These are phyloP conservation scores for Caenorhabditis sp. DNA, from an alignment of 2,888 invertebrate species.

Conservation along the genomic window DNA sequence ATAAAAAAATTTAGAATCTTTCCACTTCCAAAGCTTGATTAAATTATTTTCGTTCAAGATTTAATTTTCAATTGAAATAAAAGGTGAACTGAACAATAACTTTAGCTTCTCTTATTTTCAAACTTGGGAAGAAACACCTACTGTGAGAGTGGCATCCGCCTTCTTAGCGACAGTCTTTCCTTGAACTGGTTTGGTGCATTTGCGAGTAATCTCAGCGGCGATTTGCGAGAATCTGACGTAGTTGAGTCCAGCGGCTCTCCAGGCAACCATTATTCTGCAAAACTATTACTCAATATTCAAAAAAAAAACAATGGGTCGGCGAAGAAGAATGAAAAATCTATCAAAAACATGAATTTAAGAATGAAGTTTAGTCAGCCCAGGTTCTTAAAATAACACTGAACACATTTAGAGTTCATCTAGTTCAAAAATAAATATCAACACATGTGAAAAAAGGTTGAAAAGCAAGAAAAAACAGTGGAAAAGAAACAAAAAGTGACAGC, in stretches of 20 bases:
- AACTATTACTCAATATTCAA: background rate
- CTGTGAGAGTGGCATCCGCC: constrained; percentile 74
- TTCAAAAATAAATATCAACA: too few relatives aligned
- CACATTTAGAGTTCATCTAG: too few relatives aligned
- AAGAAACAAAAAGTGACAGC: constrained; percentile 9
- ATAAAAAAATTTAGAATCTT: too few relatives aligned
- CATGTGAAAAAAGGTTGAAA: background rate
- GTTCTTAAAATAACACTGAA: too few relatives aligned
- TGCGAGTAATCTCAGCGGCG: constrained; percentile 81
- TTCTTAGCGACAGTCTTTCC: constrained; percentile 33
- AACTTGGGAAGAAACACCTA: constrained; percentile 3
- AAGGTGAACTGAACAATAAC: too few relatives aligned
- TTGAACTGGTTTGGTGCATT: constrained; percentile 78
- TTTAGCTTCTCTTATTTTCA: background rate
- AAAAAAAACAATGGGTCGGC: background rate
- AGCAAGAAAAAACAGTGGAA: constrained; percentile 6
- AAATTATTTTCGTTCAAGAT: too few relatives aligned
- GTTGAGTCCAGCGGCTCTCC: constrained; percentile 75
- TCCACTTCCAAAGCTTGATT: too few relatives aligned
- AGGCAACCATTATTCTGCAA: constrained; percentile 52
- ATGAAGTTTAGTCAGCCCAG: too few relatives aligned
- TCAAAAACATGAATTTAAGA: constrained; percentile 6
- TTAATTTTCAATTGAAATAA: too few relatives aligned
- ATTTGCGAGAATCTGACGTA: constrained; percentile 95
- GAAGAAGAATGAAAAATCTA: background rate